Evolutionary conservation across 2,888 invertebrate genomes (phyloP), one percentile per base, ranked within the genome.

Genomic region (Chrysomela aeneicollis): DNA sequence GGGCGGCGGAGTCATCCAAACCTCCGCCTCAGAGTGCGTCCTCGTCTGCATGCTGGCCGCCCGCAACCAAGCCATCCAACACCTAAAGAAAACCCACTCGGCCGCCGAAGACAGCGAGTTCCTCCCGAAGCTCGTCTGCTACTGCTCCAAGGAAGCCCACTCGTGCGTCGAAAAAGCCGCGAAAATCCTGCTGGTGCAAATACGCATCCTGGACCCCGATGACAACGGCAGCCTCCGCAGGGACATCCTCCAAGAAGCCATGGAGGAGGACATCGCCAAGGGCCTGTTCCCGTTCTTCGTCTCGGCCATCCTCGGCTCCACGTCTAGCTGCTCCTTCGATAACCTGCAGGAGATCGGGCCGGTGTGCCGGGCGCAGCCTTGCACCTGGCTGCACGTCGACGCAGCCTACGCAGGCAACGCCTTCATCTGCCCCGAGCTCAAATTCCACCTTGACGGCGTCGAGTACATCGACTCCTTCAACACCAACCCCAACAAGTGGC

Each of bases 371-470:
- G 82, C 82, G 0, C 82, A 85, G 69, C 86, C 88, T 0, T 84
- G 85, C 58, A 85, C 92, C n/a, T 95, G 95, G 94, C 85, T 95
- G 22, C 95, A 95, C 80, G 92, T 94, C 1, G 94, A 95, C 80
- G 94, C 90, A 0, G 94, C 94, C 0, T 95, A 95, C 78, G 94
- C 93, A 0, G 95, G 95, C 2, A 92, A 90, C 74, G 90, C 92
- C 0, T 90, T 95, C 76, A 92, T 95, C 66, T 91, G 94, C 74
- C 94, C 94, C 0, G 95, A 95, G 82, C 87, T 93, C 80, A 87
- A 91, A 66, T 84, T 86, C 0, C 83, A 87, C 51, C 85, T 89
- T 76, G 84, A 85, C 3, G 91, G 90, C 0, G 84, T 90, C 26
- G 88, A 93, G 83, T 88, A 90, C 78, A 94, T 92, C 0, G 90